Evolutionary conservation across 2,888 invertebrate species (phyloP).

Genomic region (Phalera bucephala): DNA sequence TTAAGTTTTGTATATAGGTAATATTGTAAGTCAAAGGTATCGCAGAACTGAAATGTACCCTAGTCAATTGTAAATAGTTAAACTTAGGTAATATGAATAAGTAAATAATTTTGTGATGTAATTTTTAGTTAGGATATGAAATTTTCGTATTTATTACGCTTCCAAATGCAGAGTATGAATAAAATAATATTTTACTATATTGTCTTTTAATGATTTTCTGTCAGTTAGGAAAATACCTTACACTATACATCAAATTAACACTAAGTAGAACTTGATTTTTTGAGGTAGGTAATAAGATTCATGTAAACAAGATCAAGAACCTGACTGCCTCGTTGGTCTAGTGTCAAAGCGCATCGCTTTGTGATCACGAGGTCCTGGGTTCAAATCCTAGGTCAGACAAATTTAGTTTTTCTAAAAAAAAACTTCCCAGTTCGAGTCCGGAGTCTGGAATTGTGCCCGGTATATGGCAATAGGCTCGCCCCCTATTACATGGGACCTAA

Average conservation of each 20-base stretch:
- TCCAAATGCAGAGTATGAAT: constrained; percentile 80
- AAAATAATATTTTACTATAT: constrained; percentile 76
- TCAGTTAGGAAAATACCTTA: background rate
- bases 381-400: no score
- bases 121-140: constrained; percentile 75
- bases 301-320: no score
- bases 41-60: constrained; percentile 82
- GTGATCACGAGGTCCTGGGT: no score
- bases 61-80: constrained; percentile 81
- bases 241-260: background rate
- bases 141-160: constrained; percentile 82
- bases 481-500: no score
- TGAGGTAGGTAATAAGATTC: no score
- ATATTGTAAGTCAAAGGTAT: constrained; percentile 51
- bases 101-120: constrained; percentile 80
- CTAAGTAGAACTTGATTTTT: no score
- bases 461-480: no score
- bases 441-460: no score
- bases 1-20: constrained; percentile 55
- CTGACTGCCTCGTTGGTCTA: no score
- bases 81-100: constrained; percentile 54
- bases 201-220: constrained; percentile 50
- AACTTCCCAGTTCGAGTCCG: no score
- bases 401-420: no score
- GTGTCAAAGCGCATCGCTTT: no score